These are phyloP conservation scores for Gorsachius goisagi DNA, from an alignment of 2,113 vertebrate genomes.

Conservation along the genomic window DNA sequence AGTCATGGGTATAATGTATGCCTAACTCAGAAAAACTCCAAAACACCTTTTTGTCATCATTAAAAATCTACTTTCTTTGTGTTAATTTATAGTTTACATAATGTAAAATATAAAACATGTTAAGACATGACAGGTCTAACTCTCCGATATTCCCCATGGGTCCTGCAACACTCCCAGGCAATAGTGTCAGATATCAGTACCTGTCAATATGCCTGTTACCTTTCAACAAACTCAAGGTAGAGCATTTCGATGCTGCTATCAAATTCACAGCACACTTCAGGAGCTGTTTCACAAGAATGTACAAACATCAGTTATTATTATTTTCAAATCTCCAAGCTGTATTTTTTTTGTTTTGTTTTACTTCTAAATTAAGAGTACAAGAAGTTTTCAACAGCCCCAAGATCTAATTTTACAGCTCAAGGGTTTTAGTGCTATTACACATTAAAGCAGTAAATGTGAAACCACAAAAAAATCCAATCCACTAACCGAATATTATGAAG, in stretches of 20 bases:
- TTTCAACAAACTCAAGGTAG: not conserved
- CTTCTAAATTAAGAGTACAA: not conserved
- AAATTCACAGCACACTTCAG: not conserved
- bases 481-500: constrained; percentile 20
- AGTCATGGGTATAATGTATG: not conserved
- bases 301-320: not conserved
- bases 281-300: not conserved
- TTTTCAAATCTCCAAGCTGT: not conserved
- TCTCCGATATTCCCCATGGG: not conserved
- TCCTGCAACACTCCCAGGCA: not conserved
- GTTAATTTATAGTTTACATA: not conserved
- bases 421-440: not conserved
- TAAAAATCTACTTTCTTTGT: not conserved
- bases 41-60: not conserved
- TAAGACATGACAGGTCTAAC: not conserved
- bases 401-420: constrained; percentile 53
- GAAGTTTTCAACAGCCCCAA: not conserved
- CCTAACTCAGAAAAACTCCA: not conserved
- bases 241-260: not conserved
- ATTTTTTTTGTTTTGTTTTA: not conserved
- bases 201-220: not conserved
- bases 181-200: not conserved
- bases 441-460: not conserved
- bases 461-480: not conserved
- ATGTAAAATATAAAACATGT: not conserved